Evolutionary conservation across 2,113 vertebrate genomes (phyloP).

Genomic region (Thermophis baileyi): DNA sequence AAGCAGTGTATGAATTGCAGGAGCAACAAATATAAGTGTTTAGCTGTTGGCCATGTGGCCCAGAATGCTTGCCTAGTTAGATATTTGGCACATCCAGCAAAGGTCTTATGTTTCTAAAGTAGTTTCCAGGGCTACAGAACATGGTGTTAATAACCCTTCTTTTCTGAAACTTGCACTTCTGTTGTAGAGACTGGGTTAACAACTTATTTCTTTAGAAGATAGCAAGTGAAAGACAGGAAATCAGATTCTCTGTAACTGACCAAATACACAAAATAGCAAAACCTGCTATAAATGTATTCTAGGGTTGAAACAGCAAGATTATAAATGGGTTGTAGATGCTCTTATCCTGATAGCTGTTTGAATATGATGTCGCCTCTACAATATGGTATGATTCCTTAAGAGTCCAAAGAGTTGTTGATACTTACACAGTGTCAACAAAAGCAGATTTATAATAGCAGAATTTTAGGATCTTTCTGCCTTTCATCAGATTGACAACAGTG

Average conservation of each 20-base stretch:
- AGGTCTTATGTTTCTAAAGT: neutral
- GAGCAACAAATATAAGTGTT: neutral
- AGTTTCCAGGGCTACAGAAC: neutral
- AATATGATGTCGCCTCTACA: neutral
- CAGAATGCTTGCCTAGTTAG: neutral
- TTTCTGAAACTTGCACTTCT: neutral
- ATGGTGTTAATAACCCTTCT: neutral
- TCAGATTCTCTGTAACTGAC: neutral
- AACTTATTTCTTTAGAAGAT: neutral
- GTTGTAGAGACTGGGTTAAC: neutral
- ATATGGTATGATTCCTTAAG: neutral
- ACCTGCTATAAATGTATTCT: neutral
- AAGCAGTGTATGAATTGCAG: neutral
- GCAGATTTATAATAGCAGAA: neutral
- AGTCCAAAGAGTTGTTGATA: neutral
- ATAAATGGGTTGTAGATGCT: neutral
- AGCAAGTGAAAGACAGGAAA: neutral
- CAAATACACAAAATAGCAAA: neutral
- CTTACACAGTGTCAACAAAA: neutral
- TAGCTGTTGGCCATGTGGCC: neutral
- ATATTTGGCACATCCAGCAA: neutral
- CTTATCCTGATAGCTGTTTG: neutral
- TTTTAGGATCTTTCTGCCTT: neutral
- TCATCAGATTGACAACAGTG: neutral
- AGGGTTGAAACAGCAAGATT: neutral